Evolutionary conservation across 2,888 invertebrate species (phyloP).

Genomic region (Rhaphigaster nebulosa): DNA sequence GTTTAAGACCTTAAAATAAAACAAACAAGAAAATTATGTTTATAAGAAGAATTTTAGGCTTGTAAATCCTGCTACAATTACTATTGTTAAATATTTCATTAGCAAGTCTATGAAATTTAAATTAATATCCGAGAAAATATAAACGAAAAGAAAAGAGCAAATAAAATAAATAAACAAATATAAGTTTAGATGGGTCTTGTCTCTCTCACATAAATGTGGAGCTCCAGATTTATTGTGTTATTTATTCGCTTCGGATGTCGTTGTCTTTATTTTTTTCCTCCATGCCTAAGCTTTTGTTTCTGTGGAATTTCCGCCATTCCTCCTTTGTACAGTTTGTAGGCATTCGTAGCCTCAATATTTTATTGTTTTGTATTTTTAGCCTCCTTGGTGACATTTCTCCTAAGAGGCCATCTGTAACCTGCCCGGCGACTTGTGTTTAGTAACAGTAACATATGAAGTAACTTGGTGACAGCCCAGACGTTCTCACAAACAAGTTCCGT

Average conservation of each 20-base stretch:
- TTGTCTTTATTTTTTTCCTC: neutral
- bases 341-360: neutral
- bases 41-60: too few species aligned
- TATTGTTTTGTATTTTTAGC: conserved; percentile 23
- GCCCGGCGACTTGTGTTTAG: neutral
- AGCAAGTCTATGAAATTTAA: too few species aligned
- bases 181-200: neutral
- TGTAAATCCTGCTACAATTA: too few species aligned
- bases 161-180: too few species aligned
- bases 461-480: neutral
- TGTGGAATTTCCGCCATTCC: neutral
- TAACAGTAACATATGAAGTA: neutral
- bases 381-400: neutral
- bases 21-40: too few species aligned
- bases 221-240: neutral
- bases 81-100: too few species aligned
- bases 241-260: neutral
- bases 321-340: neutral
- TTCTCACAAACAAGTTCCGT: neutral
- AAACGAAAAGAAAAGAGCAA: too few species aligned
- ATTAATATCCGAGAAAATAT: too few species aligned
- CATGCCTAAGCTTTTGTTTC: conserved; percentile 1
- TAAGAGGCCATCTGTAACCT: neutral
- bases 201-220: neutral
- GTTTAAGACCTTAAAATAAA: too few species aligned